Evolutionary conservation across 2,113 vertebrate genomes (phyloP).

Genomic region (Odontophorus gujanensis): DNA sequence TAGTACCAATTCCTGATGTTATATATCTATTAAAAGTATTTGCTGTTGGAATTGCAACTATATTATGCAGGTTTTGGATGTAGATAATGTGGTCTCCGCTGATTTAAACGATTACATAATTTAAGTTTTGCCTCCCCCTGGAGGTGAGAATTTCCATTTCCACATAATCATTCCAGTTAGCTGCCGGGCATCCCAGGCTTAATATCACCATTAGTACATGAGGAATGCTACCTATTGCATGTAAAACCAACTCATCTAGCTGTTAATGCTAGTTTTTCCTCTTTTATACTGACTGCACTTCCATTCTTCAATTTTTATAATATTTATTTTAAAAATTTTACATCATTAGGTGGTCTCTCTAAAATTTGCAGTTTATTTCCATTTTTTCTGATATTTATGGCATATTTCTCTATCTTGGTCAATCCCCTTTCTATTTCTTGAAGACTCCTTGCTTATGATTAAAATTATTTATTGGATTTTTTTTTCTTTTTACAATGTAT

Average conservation of each 20-base stretch:
- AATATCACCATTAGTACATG: background rate
- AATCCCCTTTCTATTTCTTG: background rate
- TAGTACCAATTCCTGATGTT: background rate
- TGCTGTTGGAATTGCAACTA: conserved; percentile 10
- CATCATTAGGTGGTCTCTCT: background rate
- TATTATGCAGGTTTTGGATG: background rate
- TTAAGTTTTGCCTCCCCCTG: conserved; percentile 72
- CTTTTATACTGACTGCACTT: background rate
- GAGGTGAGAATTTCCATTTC: conserved; percentile 62
- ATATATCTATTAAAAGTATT: conserved; percentile 24
- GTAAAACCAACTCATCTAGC: background rate
- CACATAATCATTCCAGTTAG: conserved; percentile 2
- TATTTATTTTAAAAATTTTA: background rate
- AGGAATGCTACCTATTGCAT: background rate
- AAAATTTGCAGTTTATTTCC: background rate
- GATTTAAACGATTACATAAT: conserved; percentile 64
- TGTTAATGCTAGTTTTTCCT: background rate
- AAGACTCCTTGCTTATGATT: background rate
- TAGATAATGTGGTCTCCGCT: conserved; percentile 24
- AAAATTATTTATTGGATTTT: background rate
- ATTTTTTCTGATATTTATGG: background rate
- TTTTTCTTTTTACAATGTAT: background rate
- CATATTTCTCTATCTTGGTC: background rate
- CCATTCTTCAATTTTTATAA: background rate
- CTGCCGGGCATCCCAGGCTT: background rate